phyloP scores from a whole-genome alignment of 2,113 vertebrate species.

The Oceanodroma tethys region DNA sequence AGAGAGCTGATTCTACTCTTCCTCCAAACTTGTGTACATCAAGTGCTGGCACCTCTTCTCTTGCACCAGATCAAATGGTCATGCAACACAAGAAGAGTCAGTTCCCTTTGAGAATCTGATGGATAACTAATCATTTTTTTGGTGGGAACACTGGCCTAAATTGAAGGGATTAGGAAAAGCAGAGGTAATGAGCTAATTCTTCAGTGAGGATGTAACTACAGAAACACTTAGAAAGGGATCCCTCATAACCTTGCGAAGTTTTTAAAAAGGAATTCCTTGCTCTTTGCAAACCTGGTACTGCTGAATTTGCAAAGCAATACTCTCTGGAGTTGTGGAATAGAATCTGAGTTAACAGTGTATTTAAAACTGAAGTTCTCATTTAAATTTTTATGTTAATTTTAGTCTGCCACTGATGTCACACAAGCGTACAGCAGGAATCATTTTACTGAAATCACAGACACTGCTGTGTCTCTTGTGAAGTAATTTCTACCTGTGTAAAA shows the following conservation, averaged over 20 bases:
- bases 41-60: neutral
- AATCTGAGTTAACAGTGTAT: neutral
- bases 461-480: neutral
- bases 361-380: neutral
- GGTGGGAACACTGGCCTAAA: neutral
- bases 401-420: neutral
- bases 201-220: neutral
- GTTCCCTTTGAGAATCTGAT: neutral
- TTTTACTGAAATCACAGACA: neutral
- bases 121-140: neutral
- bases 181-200: neutral
- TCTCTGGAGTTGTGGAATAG: neutral
- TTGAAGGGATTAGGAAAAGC: neutral
- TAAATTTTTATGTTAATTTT: conserved; percentile 3
- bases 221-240: neutral
- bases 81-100: neutral
- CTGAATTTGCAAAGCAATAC: neutral
- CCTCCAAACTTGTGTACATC: neutral
- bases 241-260: neutral
- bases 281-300: neutral
- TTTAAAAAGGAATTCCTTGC: neutral
- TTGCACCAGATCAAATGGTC: neutral
- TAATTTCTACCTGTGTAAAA: conserved; percentile 23
- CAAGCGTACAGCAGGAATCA: neutral
- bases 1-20: neutral